Evolutionary conservation across 2,797 vertebrate genomes (phyloP), one percentile per base, ranked within the genome.

Genomic region (Balearica regulorum): DNA sequence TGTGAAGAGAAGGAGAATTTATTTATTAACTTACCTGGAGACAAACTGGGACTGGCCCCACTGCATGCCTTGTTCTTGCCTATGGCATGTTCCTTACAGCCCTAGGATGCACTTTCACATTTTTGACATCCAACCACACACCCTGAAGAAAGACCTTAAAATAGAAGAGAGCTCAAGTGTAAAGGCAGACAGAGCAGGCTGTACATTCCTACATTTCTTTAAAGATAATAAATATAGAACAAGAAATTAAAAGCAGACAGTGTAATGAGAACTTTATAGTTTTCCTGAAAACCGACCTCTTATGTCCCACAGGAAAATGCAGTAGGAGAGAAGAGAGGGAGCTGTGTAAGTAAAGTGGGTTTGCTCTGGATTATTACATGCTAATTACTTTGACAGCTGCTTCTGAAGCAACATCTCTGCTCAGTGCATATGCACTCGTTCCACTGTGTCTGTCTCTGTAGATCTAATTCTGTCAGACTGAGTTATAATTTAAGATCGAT

Each of bases 371-470:
- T 95, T 94, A 78, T 94, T 95, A 55, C 75, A 55, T 83, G 33
- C 31, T 96, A 95, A 96, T 95, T 95, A 88, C 84, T 96, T 80
- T 82, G 94, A 89, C 95, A 97, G 89, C 84, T 96, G 90, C 73
- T 93, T 89, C 75, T 87, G 76, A 72, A 90, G 43, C 55, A 93
- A 41, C 65, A 61, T 90, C 76, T 94, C 83, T 44, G 76, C 81
- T 94, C 54, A 58, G 55, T 65, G 61, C 94, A 87, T 73, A 69
- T 83, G 76, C 46, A 58, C 13, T 44, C 77, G 43, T 90, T 94
- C 64, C 54, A 48, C 60, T 53, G n/a, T n/a, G 53, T 84, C 82
- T 87, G 44, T 84, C 69, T 93, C 66, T 73, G 83, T 75, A 78
- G 86, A 41, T 89, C 86, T 89, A 92, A 94, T 79, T 94, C 91